A percentile compares a stretch with the other conserved stretches of the same genome.
Evolutionary conservation across 2,888 invertebrate genomes (phyloP).

Genomic region (Labia minor): DNA sequence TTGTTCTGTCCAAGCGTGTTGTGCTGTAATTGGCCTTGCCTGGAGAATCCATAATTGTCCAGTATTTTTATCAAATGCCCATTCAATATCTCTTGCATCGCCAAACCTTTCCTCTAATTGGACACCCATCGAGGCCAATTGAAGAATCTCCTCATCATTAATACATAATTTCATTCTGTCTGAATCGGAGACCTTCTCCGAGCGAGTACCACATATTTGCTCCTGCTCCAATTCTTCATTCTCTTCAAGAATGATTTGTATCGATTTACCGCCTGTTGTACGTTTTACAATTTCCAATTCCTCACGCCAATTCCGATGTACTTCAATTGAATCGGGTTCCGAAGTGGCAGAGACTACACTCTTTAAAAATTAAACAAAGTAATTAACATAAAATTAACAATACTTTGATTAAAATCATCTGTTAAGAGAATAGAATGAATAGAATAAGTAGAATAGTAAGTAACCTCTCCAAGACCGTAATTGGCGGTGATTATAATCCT

Average conservation of each 20-base stretch:
- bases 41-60: constrained; percentile 45
- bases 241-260: constrained; percentile 2
- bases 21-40: constrained; percentile 65
- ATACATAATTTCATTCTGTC: constrained; percentile 40
- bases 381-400: background rate
- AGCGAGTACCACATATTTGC: constrained; percentile 32
- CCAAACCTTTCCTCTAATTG: constrained; percentile 57
- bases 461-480: constrained; percentile 72
- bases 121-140: constrained; percentile 46
- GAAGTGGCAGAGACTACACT: constrained; percentile 66
- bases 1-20: constrained; percentile 62
- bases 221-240: constrained; percentile 30
- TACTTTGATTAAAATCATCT: background rate
- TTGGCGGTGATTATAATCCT: constrained; percentile 63
- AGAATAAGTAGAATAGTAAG: too few relatives aligned
- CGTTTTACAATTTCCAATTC: constrained; percentile 37
- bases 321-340: constrained; percentile 62
- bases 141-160: constrained; percentile 42
- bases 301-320: constrained; percentile 42
- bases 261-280: constrained; percentile 32
- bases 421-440: constrained; percentile 17
- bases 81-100: constrained; percentile 66
- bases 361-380: constrained; percentile 38
- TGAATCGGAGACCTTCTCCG: background rate
- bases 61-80: constrained; percentile 53